Percentiles rank a stretch among this genome's conserved stretches.
These are phyloP conservation scores for Eleginops maclovinus DNA, from an alignment of 2,113 vertebrate species.

Conservation along the genomic window DNA sequence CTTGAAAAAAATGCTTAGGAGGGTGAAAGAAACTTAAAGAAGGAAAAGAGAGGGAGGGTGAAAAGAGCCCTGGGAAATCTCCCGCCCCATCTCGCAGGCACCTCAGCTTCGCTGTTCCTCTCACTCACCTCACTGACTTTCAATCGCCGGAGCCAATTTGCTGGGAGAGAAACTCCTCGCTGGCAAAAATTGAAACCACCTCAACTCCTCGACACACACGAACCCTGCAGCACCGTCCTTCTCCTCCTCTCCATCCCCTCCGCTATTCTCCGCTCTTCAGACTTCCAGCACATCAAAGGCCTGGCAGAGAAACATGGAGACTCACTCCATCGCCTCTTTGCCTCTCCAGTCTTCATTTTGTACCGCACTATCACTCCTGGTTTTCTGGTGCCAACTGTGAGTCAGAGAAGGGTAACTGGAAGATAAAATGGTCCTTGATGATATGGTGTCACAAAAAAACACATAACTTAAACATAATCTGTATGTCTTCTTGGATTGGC, in stretches of 20 bases:
- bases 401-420: not conserved
- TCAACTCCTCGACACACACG: conserved; percentile 47
- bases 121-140: conserved; percentile 72
- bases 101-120: conserved; percentile 52
- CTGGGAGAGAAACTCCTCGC: conserved; percentile 56
- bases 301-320: conserved; percentile 50
- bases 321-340: conserved; percentile 24
- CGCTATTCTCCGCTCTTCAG: conserved; percentile 31
- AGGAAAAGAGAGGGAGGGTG: not conserved
- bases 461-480: too few species aligned
- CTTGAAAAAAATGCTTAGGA: conserved; percentile 24
- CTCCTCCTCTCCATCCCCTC: conserved; percentile 31
- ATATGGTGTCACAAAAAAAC: not conserved
- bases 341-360: conserved; percentile 47
- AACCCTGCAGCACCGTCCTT: conserved; percentile 39
- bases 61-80: conserved; percentile 63
- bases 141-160: conserved; percentile 73
- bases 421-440: not conserved
- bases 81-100: conserved; percentile 35
- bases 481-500: not conserved
- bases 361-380: not conserved
- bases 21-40: conserved; percentile 26
- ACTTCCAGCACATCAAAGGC: conserved; percentile 60
- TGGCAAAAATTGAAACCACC: conserved; percentile 73
- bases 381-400: conserved; percentile 17